These are phyloP conservation scores for Hippocampus zosterae DNA, from an alignment of 2,113 vertebrate genomes.

Conservation along the genomic window DNA sequence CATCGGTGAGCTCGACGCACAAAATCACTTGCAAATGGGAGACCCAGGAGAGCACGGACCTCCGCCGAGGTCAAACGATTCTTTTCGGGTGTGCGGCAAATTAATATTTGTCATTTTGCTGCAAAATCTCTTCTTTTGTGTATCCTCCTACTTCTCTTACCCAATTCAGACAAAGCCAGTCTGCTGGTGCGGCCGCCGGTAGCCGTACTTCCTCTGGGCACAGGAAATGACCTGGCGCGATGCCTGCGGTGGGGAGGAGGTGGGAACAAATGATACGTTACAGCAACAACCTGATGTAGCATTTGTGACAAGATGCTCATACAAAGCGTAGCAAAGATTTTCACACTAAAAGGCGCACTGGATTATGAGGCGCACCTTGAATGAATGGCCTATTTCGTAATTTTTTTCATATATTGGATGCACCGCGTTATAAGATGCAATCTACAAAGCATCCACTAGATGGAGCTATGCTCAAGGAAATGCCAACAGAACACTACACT, in stretches of 20 bases:
- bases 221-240: conserved; percentile 89
- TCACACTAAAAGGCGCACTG: too few species aligned
- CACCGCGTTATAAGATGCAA: too few species aligned
- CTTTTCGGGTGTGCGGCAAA: neutral
- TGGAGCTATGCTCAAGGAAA: too few species aligned
- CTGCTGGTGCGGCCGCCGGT: conserved; percentile 79
- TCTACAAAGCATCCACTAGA: too few species aligned
- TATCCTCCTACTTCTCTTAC: conserved; percentile 1
- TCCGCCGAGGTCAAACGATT: neutral
- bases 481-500: too few species aligned
- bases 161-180: conserved; percentile 79
- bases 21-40: neutral
- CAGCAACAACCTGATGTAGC: neutral
- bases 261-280: conserved; percentile 51
- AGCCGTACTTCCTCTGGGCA: conserved; percentile 87
- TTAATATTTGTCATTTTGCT: neutral
- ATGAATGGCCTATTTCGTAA: too few species aligned
- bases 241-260: conserved; percentile 93
- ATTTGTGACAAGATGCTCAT: neutral
- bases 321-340: neutral
- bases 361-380: too few species aligned
- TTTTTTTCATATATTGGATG: too few species aligned
- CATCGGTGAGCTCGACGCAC: conserved; percentile 72
- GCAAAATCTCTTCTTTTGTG: neutral
- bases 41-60: neutral